Evolutionary conservation across 1,140 invertebrate genomes (phyloP), one percentile per base, ranked within the genome.

Genomic region (Protaetia brevitarsis): DNA sequence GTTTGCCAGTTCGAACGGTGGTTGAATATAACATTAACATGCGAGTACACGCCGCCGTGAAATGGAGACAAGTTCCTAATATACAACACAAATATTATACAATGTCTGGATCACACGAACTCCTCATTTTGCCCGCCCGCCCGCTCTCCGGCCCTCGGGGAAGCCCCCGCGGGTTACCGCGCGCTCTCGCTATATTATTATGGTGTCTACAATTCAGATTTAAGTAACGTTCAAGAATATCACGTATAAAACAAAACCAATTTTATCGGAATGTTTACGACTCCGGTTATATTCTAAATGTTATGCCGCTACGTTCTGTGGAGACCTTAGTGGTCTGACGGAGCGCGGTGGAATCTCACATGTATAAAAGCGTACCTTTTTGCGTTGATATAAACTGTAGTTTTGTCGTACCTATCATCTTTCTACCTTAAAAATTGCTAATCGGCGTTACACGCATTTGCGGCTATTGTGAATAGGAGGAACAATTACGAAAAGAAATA

Each of bases 41-140:
- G 57, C 57, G 57, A 59, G 57, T 59, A 59, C 57, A 59, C 57
- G 57, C 57, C 26, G 57, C 57, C 11, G n/a, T 59, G 57, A 59
- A 59, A 59, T 59, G 57, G 57, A 59, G 57, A 59, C 57, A 59
- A 59, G 57, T 59, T 59, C 57, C 27, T 59, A 59, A 59, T 59
- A 59, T 59, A 59, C 57, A 59, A 59, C 57, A 31, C 57, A 59
- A 59, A 59, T 59, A 59, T 59, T 59, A 59, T 59, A 59, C 57
- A 59, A 31, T 59, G 57, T 59, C 57, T 59, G 57, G 57, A 59
- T 59, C 57, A 59, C 57, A 59, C 57, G 57, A 59, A 59, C 57
- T 59, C 29, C 16, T 51, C 2, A 10, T 13, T 36, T 13, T 36
- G 34, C 34, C 34, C 34, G 2, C 34, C 16, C 16, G 34, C n/a